Percentiles rank a stretch among this genome's conserved stretches.
These are phyloP conservation scores for Hypothenemus hampei DNA, from an alignment of 1,140 invertebrate species.

Conservation along the genomic window DNA sequence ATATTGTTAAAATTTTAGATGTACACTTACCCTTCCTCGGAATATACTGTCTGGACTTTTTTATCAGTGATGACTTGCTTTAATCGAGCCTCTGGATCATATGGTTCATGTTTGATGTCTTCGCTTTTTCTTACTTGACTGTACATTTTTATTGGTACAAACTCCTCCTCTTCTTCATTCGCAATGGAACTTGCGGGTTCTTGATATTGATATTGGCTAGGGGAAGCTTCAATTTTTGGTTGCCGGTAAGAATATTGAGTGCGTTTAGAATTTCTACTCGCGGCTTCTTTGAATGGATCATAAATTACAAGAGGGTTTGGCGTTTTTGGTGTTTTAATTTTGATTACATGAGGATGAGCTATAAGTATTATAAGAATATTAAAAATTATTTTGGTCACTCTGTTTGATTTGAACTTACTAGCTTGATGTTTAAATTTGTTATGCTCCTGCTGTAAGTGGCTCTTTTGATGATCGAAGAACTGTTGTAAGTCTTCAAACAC, in stretches of 20 bases:
- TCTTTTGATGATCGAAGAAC: slow-evolving; percentile 30
- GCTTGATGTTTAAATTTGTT: no score
- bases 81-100: slow-evolving; percentile 53
- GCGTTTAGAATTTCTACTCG: not conserved
- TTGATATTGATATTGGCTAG: not conserved
- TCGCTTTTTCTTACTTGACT: slow-evolving; percentile 62
- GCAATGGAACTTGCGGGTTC: not conserved
- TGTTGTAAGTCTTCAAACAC: slow-evolving; percentile 33
- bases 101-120: slow-evolving; percentile 56
- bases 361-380: no score
- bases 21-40: slow-evolving; percentile 58
- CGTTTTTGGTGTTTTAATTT: slow-evolving; percentile 5
- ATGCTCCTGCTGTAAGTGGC: no score
- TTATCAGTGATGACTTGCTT: slow-evolving; percentile 62
- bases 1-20: not conserved
- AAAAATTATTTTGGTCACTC: no score
- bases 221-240: not conserved
- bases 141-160: slow-evolving; percentile 62
- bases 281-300: slow-evolving; percentile 18
- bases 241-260: not conserved
- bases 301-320: slow-evolving; percentile 10
- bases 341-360: no score
- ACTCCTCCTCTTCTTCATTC: slow-evolving; percentile 46
- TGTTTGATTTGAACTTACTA: no score
- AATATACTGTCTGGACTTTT: slow-evolving; percentile 69